Conservation (phyloP, 2,888 invertebrate species). For the Macrosiphum euphorbiae region DNA sequence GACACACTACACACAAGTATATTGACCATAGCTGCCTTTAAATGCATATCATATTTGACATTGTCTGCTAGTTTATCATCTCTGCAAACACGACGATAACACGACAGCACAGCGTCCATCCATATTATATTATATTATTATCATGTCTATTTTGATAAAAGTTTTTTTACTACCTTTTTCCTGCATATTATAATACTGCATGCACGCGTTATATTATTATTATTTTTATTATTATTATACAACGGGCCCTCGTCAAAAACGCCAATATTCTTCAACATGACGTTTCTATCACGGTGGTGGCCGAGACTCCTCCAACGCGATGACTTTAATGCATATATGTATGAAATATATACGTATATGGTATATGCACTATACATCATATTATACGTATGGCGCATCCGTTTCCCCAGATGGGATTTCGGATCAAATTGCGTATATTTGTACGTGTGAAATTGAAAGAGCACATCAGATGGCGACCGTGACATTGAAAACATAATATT, state of each 20-base stretch:
- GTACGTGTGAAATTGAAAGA: conserved; percentile 38
- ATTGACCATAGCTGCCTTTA: not conserved
- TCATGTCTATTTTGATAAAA: conserved; percentile 2
- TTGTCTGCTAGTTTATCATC: not conserved
- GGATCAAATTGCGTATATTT: conserved; percentile 39
- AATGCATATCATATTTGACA: not conserved
- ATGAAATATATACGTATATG: not conserved
- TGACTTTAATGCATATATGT: not conserved
- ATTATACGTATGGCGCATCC: not conserved
- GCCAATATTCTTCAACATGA: conserved; percentile 57
- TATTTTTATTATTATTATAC: not conserved
- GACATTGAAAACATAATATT: not conserved
- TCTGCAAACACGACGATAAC: not conserved
- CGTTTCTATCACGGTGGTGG: conserved; percentile 14
- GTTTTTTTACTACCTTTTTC: not conserved
- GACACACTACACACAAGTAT: not conserved
- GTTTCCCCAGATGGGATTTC: conserved; percentile 52
- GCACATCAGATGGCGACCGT: not conserved
- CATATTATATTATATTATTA: conserved; percentile 4
- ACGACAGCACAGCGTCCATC: not conserved
- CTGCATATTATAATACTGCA: not conserved
- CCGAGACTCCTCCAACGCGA: not conserved
- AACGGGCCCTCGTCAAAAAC: conserved; percentile 39
- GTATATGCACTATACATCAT: not conserved
- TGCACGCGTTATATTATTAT: not conserved